Base-by-base conservation (phyloP, 2,113 vertebrate genomes). In the Caretta caretta region DNA sequence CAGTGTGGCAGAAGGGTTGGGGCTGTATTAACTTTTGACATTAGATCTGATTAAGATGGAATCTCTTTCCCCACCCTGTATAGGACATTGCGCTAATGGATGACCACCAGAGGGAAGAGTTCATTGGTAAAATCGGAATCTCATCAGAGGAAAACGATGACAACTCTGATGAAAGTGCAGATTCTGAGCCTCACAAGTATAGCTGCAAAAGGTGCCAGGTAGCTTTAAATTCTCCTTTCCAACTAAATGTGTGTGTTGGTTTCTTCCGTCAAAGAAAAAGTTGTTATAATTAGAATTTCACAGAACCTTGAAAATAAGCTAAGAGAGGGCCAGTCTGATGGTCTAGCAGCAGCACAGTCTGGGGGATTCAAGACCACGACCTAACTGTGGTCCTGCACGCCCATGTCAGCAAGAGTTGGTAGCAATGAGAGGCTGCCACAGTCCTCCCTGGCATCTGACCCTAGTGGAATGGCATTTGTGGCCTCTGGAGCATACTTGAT, bases 121-220 rank as follows among this genome's bases (percentile, higher is more conserved):
- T 99, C 96, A 99, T 99, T 87, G 99, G 98, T 90, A 99, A 99
- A 98, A 99, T 99, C 42, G 99, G 99, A 59, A 99, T 99, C 94
- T 99, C 99, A 4, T 99, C 99, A 0, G 99, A 99, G 16, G 99
- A 99, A 84, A 99, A 99, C 0, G 99, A 99, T 0, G 99, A 99
- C 69, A 98, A 98, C 81, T 99, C 99, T 0, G 99, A 99, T 1
- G 99, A 98, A 24, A 99, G 99, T 0, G 99, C 99, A 0, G 99
- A 99, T 91, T 99, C 98, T 0, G 99, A 99, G 90, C 99, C 98
- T 62, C 99, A 99, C 98, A 99, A 99, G 96, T 99, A 99, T 98
- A 99, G 99, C 98, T 99, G 99, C 98, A 99, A 99, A 97, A 99
- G 99, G 97, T 99, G 99, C 97, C 99, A 99, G 98, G 99, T 99